These are phyloP conservation scores for Anarsia innoxiella DNA, from an alignment of 2,888 invertebrate genomes.

Conservation along the genomic window DNA sequence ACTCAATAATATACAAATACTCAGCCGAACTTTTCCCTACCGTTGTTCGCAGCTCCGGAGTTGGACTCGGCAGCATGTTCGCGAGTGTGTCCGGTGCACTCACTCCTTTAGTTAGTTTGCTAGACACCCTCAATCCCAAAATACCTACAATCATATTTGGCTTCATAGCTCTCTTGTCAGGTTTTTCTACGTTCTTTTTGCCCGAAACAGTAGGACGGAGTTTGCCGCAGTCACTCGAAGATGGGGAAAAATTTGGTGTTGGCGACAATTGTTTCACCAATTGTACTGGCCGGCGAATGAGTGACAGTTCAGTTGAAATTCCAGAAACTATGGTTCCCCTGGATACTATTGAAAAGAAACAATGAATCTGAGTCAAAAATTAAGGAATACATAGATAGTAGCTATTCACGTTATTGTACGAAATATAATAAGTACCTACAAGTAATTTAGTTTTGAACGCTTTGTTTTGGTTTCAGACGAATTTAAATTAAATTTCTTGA, in stretches of 20 bases:
- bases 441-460: too few relatives aligned
- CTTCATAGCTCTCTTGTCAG: constrained; percentile 82
- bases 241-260: constrained; percentile 88
- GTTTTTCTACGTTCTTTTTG: constrained; percentile 81
- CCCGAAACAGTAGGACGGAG: constrained; percentile 88
- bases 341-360: constrained; percentile 23
- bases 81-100: constrained; percentile 88
- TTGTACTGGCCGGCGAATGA: constrained; percentile 69
- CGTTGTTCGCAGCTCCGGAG: constrained; percentile 87
- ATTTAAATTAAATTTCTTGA: too few relatives aligned
- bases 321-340: constrained; percentile 66
- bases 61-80: constrained; percentile 90
- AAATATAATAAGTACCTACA: too few relatives aligned
- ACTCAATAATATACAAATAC: constrained; percentile 90
- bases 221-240: constrained; percentile 88
- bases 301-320: constrained; percentile 43
- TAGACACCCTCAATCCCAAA: constrained; percentile 86
- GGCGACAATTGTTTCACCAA: constrained; percentile 88
- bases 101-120: constrained; percentile 84
- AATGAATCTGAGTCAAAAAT: too few relatives aligned
- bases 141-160: constrained; percentile 87
- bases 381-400: too few relatives aligned
- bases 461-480: too few relatives aligned
- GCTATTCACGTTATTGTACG: too few relatives aligned
- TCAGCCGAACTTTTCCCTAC: constrained; percentile 92